phyloP scores from a whole-genome alignment of 2,888 invertebrate genomes.

The Cerastis rubricosa region DNA sequence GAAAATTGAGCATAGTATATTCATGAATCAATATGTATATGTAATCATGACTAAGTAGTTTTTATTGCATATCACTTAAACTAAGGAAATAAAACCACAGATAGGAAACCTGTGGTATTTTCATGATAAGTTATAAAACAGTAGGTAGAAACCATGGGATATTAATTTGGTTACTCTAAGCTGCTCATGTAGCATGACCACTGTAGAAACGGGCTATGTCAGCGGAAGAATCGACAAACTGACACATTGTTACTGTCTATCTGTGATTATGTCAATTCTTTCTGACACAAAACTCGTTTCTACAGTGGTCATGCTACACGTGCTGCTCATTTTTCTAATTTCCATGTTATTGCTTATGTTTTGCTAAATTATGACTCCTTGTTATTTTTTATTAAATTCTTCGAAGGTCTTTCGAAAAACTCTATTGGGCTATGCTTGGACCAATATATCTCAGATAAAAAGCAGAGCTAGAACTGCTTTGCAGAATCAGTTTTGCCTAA shows the following conservation, averaged over 20 bases:
- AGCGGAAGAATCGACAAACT: too few relatives aligned
- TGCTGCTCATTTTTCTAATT: not conserved
- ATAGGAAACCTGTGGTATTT: constrained; percentile 34
- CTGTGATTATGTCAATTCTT: too few relatives aligned
- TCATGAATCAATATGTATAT: not conserved
- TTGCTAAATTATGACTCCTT: not conserved
- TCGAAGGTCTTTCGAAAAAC: not conserved
- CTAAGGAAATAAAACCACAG: constrained; percentile 34
- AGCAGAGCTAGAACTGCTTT: not conserved
- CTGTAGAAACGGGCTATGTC: too few relatives aligned
- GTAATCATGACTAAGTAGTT: not conserved
- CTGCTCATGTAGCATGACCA: too few relatives aligned
- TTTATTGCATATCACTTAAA: not conserved
- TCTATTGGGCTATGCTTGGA: not conserved
- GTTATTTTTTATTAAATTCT: not conserved
- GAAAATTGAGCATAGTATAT: not conserved
- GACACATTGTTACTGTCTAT: too few relatives aligned
- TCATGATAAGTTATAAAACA: not conserved
- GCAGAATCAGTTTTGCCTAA: not conserved
- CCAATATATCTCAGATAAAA: not conserved
- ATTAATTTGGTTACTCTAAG: not conserved
- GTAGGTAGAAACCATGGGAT: not conserved
- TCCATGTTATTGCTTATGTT: not conserved
- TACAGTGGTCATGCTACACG: too few relatives aligned
- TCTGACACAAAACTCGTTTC: too few relatives aligned